These are phyloP conservation scores for Bactericera cockerelli DNA, from an alignment of 1,140 invertebrate species.

Conservation along the genomic window DNA sequence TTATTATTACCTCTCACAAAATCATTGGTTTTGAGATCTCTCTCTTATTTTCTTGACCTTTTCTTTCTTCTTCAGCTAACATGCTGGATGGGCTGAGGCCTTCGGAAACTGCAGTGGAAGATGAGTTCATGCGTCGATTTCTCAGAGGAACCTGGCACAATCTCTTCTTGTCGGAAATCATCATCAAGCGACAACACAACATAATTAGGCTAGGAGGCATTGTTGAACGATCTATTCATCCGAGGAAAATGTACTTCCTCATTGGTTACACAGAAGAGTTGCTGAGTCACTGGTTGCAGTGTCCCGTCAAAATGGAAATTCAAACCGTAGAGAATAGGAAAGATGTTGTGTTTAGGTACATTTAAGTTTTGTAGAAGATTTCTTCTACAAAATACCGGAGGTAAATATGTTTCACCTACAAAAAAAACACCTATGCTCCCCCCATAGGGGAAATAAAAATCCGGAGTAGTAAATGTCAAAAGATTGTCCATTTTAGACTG, in stretches of 20 bases:
- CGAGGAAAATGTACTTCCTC: slow-evolving; percentile 83
- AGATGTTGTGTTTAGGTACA: slow-evolving; percentile 76
- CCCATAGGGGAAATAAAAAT: no score
- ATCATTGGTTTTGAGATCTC: no score
- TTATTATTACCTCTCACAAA: no score
- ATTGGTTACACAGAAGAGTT: slow-evolving; percentile 88
- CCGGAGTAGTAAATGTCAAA: no score
- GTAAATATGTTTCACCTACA: no score
- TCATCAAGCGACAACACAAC: slow-evolving; percentile 89
- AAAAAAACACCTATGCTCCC: no score
- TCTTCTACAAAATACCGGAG: no score
- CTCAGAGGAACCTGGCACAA: slow-evolving; percentile 80
- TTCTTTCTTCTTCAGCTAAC: slow-evolving; percentile 41
- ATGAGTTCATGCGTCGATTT: slow-evolving; percentile 84
- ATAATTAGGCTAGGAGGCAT: slow-evolving; percentile 72
- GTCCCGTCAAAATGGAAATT: slow-evolving; percentile 82
- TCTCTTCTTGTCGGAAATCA: slow-evolving; percentile 70
- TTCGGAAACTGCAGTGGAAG: slow-evolving; percentile 77
- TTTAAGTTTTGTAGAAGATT: no score
- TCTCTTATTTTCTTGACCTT: not conserved
- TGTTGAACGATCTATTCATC: slow-evolving; percentile 41
- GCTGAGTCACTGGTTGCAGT: slow-evolving; percentile 77
- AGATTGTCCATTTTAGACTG: no score
- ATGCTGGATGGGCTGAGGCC: slow-evolving; percentile 52
- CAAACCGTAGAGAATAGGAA: slow-evolving; percentile 59